A percentile compares a stretch with the other conserved stretches of the same genome.
phyloP scores from a whole-genome alignment of 1,140 invertebrate species.

The Oryzaephilus surinamensis region DNA sequence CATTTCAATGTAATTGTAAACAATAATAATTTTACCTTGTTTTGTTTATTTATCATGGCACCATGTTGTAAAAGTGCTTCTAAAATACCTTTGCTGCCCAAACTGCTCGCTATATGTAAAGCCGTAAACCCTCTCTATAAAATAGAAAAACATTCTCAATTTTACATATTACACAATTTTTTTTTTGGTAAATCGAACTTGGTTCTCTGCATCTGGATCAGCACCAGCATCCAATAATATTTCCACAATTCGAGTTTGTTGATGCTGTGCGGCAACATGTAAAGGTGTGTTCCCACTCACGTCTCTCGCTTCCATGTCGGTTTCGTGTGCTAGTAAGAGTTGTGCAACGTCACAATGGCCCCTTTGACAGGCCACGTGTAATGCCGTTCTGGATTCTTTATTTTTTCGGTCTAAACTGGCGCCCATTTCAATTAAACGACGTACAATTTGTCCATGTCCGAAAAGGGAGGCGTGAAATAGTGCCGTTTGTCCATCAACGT shows the following conservation, averaged over 20 bases:
- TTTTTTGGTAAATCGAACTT: slow-evolving; percentile 32
- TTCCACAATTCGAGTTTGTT: slow-evolving; percentile 62
- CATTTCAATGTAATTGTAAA: too few species aligned
- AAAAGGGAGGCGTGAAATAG: slow-evolving; percentile 64
- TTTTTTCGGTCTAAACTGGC: slow-evolving; percentile 53
- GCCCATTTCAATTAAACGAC: slow-evolving; percentile 56
- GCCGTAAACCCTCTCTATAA: slow-evolving; percentile 59
- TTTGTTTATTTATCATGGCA: slow-evolving; percentile 56
- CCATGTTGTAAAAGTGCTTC: slow-evolving; percentile 56
- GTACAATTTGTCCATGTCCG: slow-evolving; percentile 59
- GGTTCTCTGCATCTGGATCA: slow-evolving; percentile 46
- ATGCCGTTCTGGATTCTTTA: slow-evolving; percentile 52
- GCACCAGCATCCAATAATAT: slow-evolving; percentile 51
- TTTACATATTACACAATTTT: slow-evolving; percentile 2
- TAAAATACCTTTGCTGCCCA: slow-evolving; percentile 62
- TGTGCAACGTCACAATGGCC: slow-evolving; percentile 59
- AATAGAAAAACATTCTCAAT: slow-evolving; percentile 13
- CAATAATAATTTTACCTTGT: slow-evolving; percentile 45
- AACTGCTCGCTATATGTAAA: slow-evolving; percentile 61
- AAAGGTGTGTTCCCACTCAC: slow-evolving; percentile 67
- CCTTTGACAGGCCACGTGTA: slow-evolving; percentile 63
- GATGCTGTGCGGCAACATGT: slow-evolving; percentile 69
- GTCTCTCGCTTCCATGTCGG: slow-evolving; percentile 51
- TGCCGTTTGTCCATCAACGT: slow-evolving; percentile 56
- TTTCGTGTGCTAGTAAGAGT: slow-evolving; percentile 48